Base-by-base conservation (phyloP, 2,113 vertebrate species). In the Felis chaus region DNA sequence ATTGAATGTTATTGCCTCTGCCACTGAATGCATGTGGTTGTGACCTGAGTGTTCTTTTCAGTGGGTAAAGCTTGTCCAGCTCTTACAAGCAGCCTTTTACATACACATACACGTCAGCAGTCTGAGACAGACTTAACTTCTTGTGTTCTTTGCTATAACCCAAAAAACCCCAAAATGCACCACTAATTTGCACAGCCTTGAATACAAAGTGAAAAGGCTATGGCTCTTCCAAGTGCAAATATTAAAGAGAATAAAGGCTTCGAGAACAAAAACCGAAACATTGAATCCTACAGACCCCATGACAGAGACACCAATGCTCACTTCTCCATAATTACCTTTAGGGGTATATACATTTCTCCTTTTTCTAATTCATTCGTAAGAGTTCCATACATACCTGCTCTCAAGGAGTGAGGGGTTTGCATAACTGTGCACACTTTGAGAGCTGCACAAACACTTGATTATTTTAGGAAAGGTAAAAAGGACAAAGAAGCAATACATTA, bases 391-490 rank as follows among this genome's bases (percentile, higher is more conserved):
- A 31, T 3, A 69, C 2, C 31, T 68, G 29, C 25, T 29, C 27
- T 61, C 31, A 53, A n/a, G 39, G 66, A 92, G 71, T 57, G 31
- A 31, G 27, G 36, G 33, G 41, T 33, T 10, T 13, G 1, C 1
- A 10, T 15, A 69, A 41, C 53, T 33, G 71, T 31, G 39, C 33
- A 69, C 0, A 87, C 87, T 82, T 78, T 78, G 76, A 84, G 33
- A 93, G 74, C 11, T n/a, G 14, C 68, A 89, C 50, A 50, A 63
- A 61, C 53, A 31, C 5, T 21, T 39, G 63, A 41, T 69, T 80
- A n/a, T 78, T 91, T 94, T 41, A 80, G 68, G 57, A 90, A 66
- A 95, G 33, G n/a, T 50, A 55, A 57, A 80, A 81, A 96, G 14
- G 61, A 84, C 63, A 91, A 78, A 31, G 29, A 48, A 25, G 29